phyloP scores from a whole-genome alignment of 2,113 vertebrate species.

The Ammodytes marinus region DNA sequence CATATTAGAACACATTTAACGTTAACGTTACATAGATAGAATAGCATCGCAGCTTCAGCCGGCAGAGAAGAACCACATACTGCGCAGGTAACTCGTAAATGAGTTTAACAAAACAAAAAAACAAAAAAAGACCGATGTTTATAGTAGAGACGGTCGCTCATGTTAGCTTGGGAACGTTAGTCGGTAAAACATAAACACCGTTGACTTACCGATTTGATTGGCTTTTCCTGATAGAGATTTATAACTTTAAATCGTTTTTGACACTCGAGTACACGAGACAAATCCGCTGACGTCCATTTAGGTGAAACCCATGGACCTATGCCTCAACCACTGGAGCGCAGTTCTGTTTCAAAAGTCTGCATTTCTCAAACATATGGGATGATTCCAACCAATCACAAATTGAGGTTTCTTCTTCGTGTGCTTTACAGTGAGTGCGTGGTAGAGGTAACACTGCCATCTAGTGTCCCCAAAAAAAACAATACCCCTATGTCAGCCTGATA shows the following conservation, averaged over 20 bases:
- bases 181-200: background rate
- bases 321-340: background rate
- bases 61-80: background rate
- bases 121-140: background rate
- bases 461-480: background rate
- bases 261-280: background rate
- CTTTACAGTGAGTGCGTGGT: background rate
- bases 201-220: conserved; percentile 34
- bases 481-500: no score
- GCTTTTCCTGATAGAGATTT: background rate
- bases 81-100: background rate
- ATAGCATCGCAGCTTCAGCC: background rate
- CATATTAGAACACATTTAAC: background rate
- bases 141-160: background rate
- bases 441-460: conserved; percentile 3
- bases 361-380: conserved; percentile 11
- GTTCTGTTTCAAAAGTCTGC: conserved; percentile 50
- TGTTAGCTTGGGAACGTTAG: background rate
- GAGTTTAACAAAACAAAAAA: background rate
- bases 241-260: background rate
- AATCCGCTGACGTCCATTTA: background rate
- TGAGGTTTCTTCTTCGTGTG: conserved; percentile 37
- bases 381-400: conserved; percentile 57
- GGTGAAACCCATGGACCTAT: no score
- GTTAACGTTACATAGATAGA: background rate